These are phyloP conservation scores for Malaclemys terrapin DNA, from an alignment of 2,113 vertebrate species.

Conservation along the genomic window DNA sequence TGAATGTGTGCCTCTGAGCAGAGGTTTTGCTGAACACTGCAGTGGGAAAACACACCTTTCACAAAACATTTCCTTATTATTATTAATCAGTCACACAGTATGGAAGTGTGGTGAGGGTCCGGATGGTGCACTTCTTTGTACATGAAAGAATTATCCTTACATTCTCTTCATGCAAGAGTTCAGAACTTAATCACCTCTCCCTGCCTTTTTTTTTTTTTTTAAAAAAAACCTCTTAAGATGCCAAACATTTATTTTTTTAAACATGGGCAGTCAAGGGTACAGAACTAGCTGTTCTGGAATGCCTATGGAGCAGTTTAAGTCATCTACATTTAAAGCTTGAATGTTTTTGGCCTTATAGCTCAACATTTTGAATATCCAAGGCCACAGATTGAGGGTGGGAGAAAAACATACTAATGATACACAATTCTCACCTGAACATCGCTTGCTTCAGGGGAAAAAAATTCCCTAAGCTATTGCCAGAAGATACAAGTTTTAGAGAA, in stretches of 20 bases:
- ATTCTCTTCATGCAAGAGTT: not conserved
- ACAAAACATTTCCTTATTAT: not conserved
- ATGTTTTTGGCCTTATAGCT: conserved; percentile 27
- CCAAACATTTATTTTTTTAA: not conserved
- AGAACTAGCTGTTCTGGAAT: not conserved
- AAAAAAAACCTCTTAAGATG: not conserved
- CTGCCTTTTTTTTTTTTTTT: not conserved
- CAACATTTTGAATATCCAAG: not conserved
- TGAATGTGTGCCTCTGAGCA: not conserved
- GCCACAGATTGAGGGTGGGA: not conserved
- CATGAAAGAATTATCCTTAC: not conserved
- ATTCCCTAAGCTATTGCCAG: conserved; percentile 30
- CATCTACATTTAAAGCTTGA: conserved; percentile 24
- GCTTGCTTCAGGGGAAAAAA: conserved; percentile 10
- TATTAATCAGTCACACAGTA: not conserved
- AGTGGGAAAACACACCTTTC: not conserved
- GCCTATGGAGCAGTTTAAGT: not conserved
- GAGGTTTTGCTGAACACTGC: not conserved
- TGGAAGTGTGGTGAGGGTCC: not conserved
- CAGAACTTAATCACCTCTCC: not conserved
- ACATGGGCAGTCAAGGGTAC: not conserved
- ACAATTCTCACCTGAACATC: conserved; percentile 8
- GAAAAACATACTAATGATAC: not conserved
- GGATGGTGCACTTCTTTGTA: not conserved
- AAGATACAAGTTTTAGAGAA: not conserved